Base-by-base conservation (phyloP, 1,140 invertebrate genomes). In the Penaeus japonicus region DNA sequence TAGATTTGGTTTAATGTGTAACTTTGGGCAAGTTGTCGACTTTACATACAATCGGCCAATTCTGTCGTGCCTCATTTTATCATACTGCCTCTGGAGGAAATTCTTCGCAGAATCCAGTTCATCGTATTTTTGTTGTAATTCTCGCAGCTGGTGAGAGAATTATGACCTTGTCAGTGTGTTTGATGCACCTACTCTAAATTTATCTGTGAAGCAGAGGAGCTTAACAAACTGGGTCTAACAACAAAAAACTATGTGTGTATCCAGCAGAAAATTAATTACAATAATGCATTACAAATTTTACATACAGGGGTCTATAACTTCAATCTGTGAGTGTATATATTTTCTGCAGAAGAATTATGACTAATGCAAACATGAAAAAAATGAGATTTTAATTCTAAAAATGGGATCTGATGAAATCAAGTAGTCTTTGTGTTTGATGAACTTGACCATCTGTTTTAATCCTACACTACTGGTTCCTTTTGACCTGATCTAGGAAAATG, bases 31-130 rank as follows among this genome's bases (percentile, higher is more conserved):
- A 47, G 15, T 20, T 47, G 15, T 35, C 35, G 54, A 73, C 4
- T 30, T 73, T 73, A 82, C 80, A 57, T 82, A 82, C 80, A 55
- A 24, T 82, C 80, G 47, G 18, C 80, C 80, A 73, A 32, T 73
- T 35, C 87, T 78, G 57, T 89, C 87, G 83, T 89, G 87, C 87
- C 75, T 73, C 65, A 89, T 73, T 87, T 89, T 84, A 81, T 82
- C 80, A 78, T 91, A 87, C 82, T 82, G 83, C 30, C 89, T 75
- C 57, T 89, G 87, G 65, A 89, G 65, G 55, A 70, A 70, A 57
- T 86, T 88, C 75, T 89, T 86, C 53, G 81, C 79, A n/a, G 59
- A 80, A 85, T 82, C 81, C 54, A 89, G 27, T 35, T 91, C 77
- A 57, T 84, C 87, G n/a, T 65, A 75, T 81, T 87, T 57, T 87